phyloP scores from a whole-genome alignment of 2,797 vertebrate species.

The Chaunax sp. region DNA sequence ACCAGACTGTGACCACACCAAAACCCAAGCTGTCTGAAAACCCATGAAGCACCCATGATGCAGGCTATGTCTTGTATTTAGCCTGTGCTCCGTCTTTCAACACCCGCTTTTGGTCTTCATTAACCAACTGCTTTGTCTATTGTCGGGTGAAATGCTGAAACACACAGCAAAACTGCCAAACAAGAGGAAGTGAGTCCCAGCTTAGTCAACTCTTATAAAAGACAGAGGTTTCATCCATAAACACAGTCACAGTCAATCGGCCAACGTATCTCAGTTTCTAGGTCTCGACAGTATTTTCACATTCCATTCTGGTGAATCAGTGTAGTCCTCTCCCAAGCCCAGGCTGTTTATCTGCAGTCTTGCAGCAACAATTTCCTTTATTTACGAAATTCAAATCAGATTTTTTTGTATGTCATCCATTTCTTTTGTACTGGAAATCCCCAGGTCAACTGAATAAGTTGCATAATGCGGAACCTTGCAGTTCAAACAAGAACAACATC shows the following conservation, averaged over 20 bases:
- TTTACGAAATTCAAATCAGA: constrained; percentile 29
- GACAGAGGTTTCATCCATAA: constrained; percentile 24
- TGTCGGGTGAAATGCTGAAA: not conserved
- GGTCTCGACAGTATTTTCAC: constrained; percentile 46
- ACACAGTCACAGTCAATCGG: constrained; percentile 27
- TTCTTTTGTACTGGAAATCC: not conserved
- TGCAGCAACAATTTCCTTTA: constrained; percentile 15
- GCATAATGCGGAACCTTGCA: not conserved
- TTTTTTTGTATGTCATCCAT: not conserved
- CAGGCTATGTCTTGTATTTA: too few relatives aligned
- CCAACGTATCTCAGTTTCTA: constrained; percentile 17
- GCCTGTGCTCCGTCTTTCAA: not conserved
- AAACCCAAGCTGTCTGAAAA: constrained; percentile 7
- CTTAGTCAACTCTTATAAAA: not conserved
- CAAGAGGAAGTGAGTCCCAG: not conserved
- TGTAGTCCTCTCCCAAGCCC: not conserved
- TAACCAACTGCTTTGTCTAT: not conserved
- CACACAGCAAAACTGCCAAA: not conserved
- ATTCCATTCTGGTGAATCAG: constrained; percentile 49
- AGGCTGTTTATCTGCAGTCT: constrained; percentile 30
- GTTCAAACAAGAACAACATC: not conserved
- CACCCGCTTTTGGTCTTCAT: not conserved
- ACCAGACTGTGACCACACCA: constrained; percentile 19
- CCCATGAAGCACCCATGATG: not conserved
- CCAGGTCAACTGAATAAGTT: not conserved